Conservation (phyloP, 1,140 invertebrate genomes). For the Lerema accius region DNA sequence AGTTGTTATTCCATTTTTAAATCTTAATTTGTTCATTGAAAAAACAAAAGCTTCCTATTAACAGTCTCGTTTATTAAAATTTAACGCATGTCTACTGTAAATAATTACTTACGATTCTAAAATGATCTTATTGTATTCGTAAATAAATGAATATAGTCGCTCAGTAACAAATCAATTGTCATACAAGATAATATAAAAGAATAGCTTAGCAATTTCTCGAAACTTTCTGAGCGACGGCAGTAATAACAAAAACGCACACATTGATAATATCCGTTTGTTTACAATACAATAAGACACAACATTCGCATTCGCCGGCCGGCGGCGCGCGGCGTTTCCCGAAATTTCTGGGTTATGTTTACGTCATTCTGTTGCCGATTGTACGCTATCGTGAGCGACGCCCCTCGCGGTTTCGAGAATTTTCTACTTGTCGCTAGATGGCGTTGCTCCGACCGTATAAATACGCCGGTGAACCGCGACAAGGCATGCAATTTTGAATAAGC, state of each 20-base stretch:
- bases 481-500: constrained; percentile 42
- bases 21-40: too few species aligned
- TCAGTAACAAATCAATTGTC: too few species aligned
- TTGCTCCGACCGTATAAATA: constrained; percentile 50
- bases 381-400: background rate
- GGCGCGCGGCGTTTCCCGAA: too few species aligned
- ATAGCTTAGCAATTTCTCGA: background rate
- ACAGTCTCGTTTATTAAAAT: too few species aligned
- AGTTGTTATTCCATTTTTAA: too few species aligned
- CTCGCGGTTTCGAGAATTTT: constrained; percentile 51
- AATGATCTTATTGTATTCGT: too few species aligned
- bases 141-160: too few species aligned
- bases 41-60: too few species aligned
- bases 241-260: background rate
- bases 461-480: constrained; percentile 7
- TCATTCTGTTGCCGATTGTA: constrained; percentile 13
- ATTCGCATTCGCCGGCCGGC: constrained; percentile 5
- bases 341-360: constrained; percentile 20
- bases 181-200: too few species aligned
- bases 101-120: too few species aligned
- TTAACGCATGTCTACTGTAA: too few species aligned
- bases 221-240: background rate
- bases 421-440: constrained; percentile 65
- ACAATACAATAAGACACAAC: background rate
- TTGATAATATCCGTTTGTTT: constrained; percentile 1